Evolutionary conservation across 2,113 vertebrate genomes (phyloP), one percentile per base, ranked within the genome.

Genomic region (Polyodon spathula): DNA sequence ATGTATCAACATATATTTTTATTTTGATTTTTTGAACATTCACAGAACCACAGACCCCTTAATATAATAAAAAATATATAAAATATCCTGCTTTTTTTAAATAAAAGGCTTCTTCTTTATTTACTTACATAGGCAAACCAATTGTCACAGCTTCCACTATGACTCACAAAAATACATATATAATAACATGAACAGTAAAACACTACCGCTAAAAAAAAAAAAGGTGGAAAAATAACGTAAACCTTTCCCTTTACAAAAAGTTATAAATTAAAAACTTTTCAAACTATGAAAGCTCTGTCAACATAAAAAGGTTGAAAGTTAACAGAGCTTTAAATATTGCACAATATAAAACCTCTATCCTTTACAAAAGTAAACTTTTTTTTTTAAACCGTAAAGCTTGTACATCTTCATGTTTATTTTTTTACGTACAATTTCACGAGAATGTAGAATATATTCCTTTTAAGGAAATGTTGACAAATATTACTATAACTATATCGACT

Each of bases 281-380:
- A 59, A 9, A 44, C 38, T 59, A 40, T 40, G 54, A 64, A 16
- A 46, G 11, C 16, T 40, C n/a, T 40, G 11, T 53, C 10, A 56
- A 16, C 41, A 53, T 10, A 42, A n/a, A 10, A 15, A 16, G 16
- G 4, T 50, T 12, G 15, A n/a, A n/a, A 50, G 59, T 59, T 58
- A 63, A 63, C 60, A 27, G 2, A 64, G 27, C 12, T 59, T 59
- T 77, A 78, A 78, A 82, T 93, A 93, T 92, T 95, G 91, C 91
- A 93, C 91, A 79, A 65, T 64, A 77, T 86, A 84, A 81, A 84
- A 79, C 72, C 75, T 83, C 84, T 73, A 76, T 86, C 80, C 76
- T 75, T 63, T 77, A 74, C 77, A 83, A 74, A 61, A 83, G 85
- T 85, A 86, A 84, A 86, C 81, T 76, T 76, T 65, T 66, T 46